A percentile compares a stretch with the other conserved stretches of the same genome.
phyloP scores from a whole-genome alignment of 2,113 vertebrate species.

The Glaucidium brasilianum region DNA sequence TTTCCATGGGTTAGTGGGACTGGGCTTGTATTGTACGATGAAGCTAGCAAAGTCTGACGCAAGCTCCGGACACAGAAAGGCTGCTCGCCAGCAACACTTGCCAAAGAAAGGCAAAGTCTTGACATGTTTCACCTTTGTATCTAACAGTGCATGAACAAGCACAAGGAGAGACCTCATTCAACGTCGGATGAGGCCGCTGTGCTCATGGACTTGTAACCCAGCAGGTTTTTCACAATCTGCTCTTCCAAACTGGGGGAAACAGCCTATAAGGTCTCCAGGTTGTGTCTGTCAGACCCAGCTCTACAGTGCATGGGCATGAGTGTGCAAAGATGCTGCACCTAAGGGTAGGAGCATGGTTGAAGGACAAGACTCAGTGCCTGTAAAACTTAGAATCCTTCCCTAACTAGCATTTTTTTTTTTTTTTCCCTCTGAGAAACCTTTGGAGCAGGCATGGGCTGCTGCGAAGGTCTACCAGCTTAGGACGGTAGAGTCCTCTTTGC shows the following conservation, averaged over 20 bases:
- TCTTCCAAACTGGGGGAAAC: not conserved
- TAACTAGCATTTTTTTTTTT: accelerated
- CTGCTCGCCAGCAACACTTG: not conserved
- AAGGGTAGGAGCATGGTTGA: accelerated
- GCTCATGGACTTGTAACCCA: not conserved
- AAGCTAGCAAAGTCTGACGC: not conserved
- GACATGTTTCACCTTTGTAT: not conserved
- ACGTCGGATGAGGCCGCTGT: not conserved
- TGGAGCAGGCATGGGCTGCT: not conserved
- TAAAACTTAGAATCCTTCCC: not conserved
- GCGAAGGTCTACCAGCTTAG: not conserved
- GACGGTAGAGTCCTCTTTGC: not conserved
- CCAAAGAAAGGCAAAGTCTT: not conserved
- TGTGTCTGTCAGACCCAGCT: not conserved
- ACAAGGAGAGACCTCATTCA: accelerated
- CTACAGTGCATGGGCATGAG: accelerated
- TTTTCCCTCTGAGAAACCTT: not conserved
- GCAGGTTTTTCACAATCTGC: not conserved
- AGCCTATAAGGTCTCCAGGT: accelerated
- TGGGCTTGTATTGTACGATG: accelerated
- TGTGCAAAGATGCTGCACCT: not conserved
- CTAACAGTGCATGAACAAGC: accelerated
- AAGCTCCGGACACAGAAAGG: not conserved
- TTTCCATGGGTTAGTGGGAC: not conserved
- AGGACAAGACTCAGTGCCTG: not conserved